Percentiles rank a stretch among this genome's conserved stretches.
Conservation (phyloP, 2,888 invertebrate species). For the Criorhina ranunculi region DNA sequence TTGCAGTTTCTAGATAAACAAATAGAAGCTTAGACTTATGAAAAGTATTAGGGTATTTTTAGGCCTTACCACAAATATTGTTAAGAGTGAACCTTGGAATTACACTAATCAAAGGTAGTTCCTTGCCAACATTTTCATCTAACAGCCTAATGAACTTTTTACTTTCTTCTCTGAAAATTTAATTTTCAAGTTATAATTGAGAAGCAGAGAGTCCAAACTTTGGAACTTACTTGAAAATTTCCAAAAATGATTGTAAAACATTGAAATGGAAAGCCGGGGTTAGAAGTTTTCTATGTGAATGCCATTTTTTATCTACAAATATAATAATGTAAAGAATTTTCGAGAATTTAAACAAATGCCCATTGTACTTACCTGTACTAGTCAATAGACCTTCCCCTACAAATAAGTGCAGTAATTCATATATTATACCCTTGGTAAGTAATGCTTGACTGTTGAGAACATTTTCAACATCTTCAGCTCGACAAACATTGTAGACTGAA, state of each 20-base stretch:
- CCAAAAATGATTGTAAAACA: slow-evolving; percentile 85
- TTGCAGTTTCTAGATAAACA: slow-evolving; percentile 86
- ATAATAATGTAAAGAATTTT: not conserved
- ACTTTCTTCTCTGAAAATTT: slow-evolving; percentile 82
- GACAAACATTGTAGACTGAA: slow-evolving; percentile 82
- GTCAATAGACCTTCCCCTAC: slow-evolving; percentile 85
- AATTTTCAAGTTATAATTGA: not conserved
- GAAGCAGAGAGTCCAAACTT: not conserved
- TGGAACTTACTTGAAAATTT: slow-evolving; percentile 81
- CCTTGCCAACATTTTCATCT: slow-evolving; percentile 77
- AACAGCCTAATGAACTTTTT: slow-evolving; percentile 81
- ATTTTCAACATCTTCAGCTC: slow-evolving; percentile 85
- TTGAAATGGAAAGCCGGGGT: slow-evolving; percentile 89
- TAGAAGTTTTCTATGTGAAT: slow-evolving; percentile 87
- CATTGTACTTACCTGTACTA: slow-evolving; percentile 81
- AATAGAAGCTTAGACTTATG: not conserved
- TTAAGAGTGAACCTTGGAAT: slow-evolving; percentile 87
- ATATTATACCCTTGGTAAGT: slow-evolving; percentile 85
- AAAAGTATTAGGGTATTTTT: not conserved
- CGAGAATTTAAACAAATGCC: too few species aligned
- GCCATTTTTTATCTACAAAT: slow-evolving; percentile 86
- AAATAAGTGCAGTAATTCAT: slow-evolving; percentile 85
- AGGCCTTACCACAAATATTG: slow-evolving; percentile 87
- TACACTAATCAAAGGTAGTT: slow-evolving; percentile 85
- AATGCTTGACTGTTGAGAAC: slow-evolving; percentile 85